Conservation (phyloP, 2,888 invertebrate species). For the Drosophila diplacantha region DNA sequence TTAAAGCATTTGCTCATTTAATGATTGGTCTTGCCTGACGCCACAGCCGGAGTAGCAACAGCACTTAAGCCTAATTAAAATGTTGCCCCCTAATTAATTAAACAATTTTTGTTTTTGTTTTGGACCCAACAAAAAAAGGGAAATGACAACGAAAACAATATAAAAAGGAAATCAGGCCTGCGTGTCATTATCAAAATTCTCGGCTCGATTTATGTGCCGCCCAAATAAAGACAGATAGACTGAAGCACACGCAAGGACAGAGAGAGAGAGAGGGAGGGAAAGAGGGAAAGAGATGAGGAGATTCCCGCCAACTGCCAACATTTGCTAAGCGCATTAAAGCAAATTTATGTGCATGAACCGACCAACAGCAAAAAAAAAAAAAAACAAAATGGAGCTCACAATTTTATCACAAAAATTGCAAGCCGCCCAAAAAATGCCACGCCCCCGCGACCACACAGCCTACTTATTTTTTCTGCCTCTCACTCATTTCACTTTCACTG, state of each 20-base stretch:
- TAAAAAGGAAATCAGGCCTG: conserved; percentile 34
- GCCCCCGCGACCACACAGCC: conserved; percentile 24
- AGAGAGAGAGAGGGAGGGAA: neutral
- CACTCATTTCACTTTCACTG: conserved; percentile 54
- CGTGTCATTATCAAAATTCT: conserved; percentile 62
- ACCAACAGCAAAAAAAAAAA: conserved; percentile 1
- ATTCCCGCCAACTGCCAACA: conserved; percentile 30
- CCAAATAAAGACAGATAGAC: conserved; percentile 36
- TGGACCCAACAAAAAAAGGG: conserved; percentile 16
- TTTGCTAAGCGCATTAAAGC: conserved; percentile 63
- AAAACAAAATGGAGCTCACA: conserved; percentile 23
- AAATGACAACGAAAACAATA: conserved; percentile 18
- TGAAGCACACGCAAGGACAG: conserved; percentile 5
- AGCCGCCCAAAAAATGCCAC: conserved; percentile 48
- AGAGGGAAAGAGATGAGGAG: neutral
- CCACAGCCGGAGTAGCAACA: conserved; percentile 16
- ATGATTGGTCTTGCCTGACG: conserved; percentile 51
- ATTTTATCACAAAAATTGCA: conserved; percentile 60
- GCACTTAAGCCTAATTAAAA: conserved; percentile 71
- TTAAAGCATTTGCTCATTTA: conserved; percentile 58
- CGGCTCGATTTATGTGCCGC: conserved; percentile 55
- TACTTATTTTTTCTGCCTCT: conserved; percentile 23
- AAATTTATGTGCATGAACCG: conserved; percentile 61
- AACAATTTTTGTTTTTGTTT: conserved; percentile 49
- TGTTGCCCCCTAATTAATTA: conserved; percentile 67